A percentile compares a stretch with the other conserved stretches of the same genome.
These are phyloP conservation scores for Lepus timidus DNA, from an alignment of 2,113 vertebrate species.

Conservation along the genomic window DNA sequence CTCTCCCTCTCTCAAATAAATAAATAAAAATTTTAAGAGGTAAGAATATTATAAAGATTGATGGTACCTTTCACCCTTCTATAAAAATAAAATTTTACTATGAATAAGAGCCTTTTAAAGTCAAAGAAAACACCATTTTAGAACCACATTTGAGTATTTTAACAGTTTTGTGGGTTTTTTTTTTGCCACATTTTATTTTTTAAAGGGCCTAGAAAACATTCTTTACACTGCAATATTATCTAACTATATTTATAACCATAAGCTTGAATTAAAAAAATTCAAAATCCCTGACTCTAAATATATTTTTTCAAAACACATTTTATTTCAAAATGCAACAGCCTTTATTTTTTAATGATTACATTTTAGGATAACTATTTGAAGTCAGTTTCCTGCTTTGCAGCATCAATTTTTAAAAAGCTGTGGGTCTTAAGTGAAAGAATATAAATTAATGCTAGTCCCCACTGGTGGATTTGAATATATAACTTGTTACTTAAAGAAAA, in stretches of 20 bases:
- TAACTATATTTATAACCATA: constrained; percentile 68
- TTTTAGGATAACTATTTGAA: constrained; percentile 92
- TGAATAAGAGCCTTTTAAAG: constrained; percentile 46
- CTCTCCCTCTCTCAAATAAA: neutral
- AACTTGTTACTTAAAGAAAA: constrained; percentile 91
- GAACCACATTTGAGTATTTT: constrained; percentile 7
- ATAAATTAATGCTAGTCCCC: constrained; percentile 91
- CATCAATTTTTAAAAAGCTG: constrained; percentile 94
- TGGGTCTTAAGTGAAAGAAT: constrained; percentile 92
- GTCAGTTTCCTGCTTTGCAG: constrained; percentile 92
- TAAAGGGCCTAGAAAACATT: constrained; percentile 39
- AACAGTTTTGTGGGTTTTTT: constrained; percentile 1
- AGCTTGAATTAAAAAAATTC: constrained; percentile 69
- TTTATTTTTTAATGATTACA: constrained; percentile 91
- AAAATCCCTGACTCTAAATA: constrained; percentile 71
- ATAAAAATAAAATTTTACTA: constrained; percentile 54
- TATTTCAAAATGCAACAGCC: constrained; percentile 86
- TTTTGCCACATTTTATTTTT: constrained; percentile 38
- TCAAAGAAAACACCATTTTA: constrained; percentile 50
- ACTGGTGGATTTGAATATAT: constrained; percentile 90
- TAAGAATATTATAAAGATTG: constrained; percentile 15
- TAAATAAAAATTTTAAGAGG: too few relatives aligned
- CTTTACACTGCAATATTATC: constrained; percentile 56
- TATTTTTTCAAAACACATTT: constrained; percentile 79
- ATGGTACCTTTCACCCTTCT: constrained; percentile 58